Conservation (phyloP, 2,797 vertebrate species). For the Gymnoscopelus braueri region DNA sequence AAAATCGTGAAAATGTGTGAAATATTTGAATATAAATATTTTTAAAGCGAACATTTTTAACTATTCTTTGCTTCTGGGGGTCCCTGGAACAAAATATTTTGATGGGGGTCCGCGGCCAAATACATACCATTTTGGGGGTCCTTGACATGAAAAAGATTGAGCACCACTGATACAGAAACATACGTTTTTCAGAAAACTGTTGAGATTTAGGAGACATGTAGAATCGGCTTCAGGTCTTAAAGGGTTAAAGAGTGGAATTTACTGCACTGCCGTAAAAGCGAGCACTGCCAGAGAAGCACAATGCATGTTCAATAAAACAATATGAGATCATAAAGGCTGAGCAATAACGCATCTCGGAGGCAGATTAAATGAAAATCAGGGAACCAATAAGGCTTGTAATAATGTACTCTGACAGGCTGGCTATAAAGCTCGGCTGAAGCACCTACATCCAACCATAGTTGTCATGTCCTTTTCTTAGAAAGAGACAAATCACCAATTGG, state of each 20-base stretch:
- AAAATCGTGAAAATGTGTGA: too few species aligned
- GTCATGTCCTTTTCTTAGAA: slow-evolving; percentile 29
- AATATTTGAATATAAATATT: too few species aligned
- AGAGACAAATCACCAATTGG: slow-evolving; percentile 29
- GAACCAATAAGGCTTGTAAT: slow-evolving; percentile 86
- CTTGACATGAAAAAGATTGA: too few species aligned
- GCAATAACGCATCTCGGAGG: slow-evolving; percentile 81
- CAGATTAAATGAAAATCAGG: slow-evolving; percentile 87
- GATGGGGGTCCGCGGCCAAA: too few species aligned
- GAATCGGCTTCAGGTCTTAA: too few species aligned
- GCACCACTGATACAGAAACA: too few species aligned
- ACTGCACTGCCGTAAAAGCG: slow-evolving; percentile 78
- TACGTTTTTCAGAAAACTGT: too few species aligned
- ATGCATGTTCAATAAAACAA: slow-evolving; percentile 86
- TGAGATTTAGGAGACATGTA: too few species aligned
- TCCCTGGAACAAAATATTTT: too few species aligned
- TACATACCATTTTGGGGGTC: too few species aligned
- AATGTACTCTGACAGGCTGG: slow-evolving; percentile 76
- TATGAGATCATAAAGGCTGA: slow-evolving; percentile 85
- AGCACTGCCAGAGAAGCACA: slow-evolving; percentile 78
- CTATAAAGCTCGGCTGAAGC: slow-evolving; percentile 66
- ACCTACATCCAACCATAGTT: slow-evolving; percentile 51
- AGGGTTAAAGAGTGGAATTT: slow-evolving; percentile 80
- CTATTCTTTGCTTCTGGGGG: too few species aligned
- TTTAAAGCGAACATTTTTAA: too few species aligned